Percentiles rank a stretch among this genome's conserved stretches.
phyloP scores from a whole-genome alignment of 2,113 vertebrate genomes.

The human (Homo sapiens) region GRCh38 chr12:40584001-40584500 shows the following conservation, averaged over 20 bases:
- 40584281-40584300: neutral
- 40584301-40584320: neutral
- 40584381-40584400: neutral
- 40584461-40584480: neutral
- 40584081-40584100: neutral
- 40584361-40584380: neutral
- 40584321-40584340: neutral
- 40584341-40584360: neutral
- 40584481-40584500: neutral
- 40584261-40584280: neutral
- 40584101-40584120: neutral
- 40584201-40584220: neutral
- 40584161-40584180: neutral
- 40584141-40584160: neutral
- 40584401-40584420: neutral
- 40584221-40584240: neutral
- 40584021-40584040: constrained; percentile 6
- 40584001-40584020: neutral
- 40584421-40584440: neutral
- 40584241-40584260: neutral
- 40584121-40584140: neutral
- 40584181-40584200: neutral
- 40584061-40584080: neutral
- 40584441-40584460: neutral
- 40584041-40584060: neutral